phyloP scores from a whole-genome alignment of 2,888 invertebrate genomes.

The Epistrophe eligans region DNA sequence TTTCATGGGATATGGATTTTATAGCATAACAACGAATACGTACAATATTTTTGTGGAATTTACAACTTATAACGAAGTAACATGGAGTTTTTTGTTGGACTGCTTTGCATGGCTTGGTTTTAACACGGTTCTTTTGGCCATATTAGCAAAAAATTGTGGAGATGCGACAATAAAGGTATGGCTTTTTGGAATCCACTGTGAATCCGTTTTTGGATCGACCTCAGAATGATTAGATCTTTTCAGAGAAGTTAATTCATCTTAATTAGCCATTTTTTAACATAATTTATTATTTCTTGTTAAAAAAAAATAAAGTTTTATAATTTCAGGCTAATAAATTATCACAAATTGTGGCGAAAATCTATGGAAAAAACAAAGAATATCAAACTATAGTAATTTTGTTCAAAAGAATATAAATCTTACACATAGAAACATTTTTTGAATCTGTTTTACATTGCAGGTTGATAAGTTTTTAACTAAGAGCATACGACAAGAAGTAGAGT shows the following conservation, averaged over 20 bases:
- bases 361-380: conserved; percentile 81
- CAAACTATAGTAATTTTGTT: conserved; percentile 81
- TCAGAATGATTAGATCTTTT: too few species aligned
- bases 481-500: conserved; percentile 82
- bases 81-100: conserved; percentile 79
- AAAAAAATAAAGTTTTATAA: conserved; percentile 5
- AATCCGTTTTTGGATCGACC: too few species aligned
- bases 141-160: conserved; percentile 80
- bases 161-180: conserved; percentile 80
- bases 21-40: conserved; percentile 82
- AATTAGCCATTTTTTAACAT: too few species aligned
- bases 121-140: conserved; percentile 78
- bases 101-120: conserved; percentile 79
- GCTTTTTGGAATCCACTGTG: too few species aligned
- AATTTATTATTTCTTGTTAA: too few species aligned
- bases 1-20: conserved; percentile 82
- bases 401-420: neutral
- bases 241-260: too few species aligned
- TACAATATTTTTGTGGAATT: conserved; percentile 82
- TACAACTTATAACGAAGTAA: conserved; percentile 78
- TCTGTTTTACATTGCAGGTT: conserved; percentile 77
- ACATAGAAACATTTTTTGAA: neutral
- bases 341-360: conserved; percentile 81
- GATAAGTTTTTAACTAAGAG: conserved; percentile 83
- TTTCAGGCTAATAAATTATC: conserved; percentile 82